Conservation (phyloP, 2,113 vertebrate species). For the Mesitornis unicolor region DNA sequence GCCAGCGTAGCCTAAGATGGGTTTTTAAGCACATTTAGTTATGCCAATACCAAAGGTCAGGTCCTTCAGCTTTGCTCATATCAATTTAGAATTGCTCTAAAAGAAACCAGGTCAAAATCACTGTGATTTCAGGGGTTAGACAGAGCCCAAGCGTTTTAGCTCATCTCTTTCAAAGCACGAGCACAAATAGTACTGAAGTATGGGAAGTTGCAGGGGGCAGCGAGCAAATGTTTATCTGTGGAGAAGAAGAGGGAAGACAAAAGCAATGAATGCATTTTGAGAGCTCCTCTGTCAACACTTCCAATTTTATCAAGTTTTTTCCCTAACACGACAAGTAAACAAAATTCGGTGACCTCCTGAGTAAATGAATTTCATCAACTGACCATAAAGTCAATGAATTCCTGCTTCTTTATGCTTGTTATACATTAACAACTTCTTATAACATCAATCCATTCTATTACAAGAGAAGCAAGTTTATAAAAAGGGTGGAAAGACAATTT, state of each 20-base stretch:
- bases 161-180: background rate
- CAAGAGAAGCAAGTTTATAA: background rate
- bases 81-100: background rate
- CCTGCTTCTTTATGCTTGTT: background rate
- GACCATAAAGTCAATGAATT: background rate
- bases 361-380: background rate
- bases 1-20: background rate
- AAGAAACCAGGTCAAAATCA: background rate
- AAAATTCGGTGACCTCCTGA: background rate
- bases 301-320: background rate
- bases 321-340: background rate
- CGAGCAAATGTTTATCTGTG: background rate
- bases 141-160: background rate
- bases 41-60: background rate
- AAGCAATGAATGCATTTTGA: background rate
- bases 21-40: background rate
- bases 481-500: background rate
- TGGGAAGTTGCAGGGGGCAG: background rate
- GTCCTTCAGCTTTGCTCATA: background rate
- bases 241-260: background rate
- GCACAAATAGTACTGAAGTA: background rate
- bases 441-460: background rate
- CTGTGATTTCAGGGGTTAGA: background rate
- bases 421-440: background rate
- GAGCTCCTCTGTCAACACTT: background rate